Evolutionary conservation across 1,140 invertebrate genomes (phyloP), one percentile per base, ranked within the genome.

Genomic region (Zaprionus tsacasi): DNA sequence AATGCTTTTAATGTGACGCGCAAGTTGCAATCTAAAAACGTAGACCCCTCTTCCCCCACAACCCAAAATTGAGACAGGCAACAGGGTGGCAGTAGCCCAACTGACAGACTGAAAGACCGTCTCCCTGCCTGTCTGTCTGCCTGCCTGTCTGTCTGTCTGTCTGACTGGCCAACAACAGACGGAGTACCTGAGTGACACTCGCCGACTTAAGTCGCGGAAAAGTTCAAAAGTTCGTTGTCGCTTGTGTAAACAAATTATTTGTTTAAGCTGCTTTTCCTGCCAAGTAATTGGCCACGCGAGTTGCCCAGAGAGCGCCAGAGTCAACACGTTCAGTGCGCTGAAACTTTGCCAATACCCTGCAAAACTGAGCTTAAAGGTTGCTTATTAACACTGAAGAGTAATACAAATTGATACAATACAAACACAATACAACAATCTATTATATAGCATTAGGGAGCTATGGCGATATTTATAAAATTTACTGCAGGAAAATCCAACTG

Each of bases 241-340:
- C 85, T 89, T 89, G 85, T 85, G 86, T 82, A 89, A 89, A 89
- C 85, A 89, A 89, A 89, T 89, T 82, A 89, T 89, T 89, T 89
- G 86, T 76, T 89, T 82, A 82, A 65, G 75, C 67, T 67, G 55
- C 67, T 76, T 69, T 87, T 77, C 64, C 68, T 71, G 69, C 45
- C 55, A 70, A 40, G 73, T 76, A 76, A 76, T 76, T 76, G 73
- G 73, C 73, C 73, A 66, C 69, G 73, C 56, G 61, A 76, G 69
- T 13, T 60, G 36, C 33, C 48, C 74, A 48, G 21, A 21, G 21
- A 21, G 57, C 50, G 27, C 59, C 59, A 73, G 38, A 66, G 48
- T 60, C 74, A 73, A 71, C 38, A 66, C 38, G 68, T 67, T 67
- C 67, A 64, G 64, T 61, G 48, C 68, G 6, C 57, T 58, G 68